Base-by-base conservation (phyloP, 2,113 vertebrate species). In the Hucho hucho region DNA sequence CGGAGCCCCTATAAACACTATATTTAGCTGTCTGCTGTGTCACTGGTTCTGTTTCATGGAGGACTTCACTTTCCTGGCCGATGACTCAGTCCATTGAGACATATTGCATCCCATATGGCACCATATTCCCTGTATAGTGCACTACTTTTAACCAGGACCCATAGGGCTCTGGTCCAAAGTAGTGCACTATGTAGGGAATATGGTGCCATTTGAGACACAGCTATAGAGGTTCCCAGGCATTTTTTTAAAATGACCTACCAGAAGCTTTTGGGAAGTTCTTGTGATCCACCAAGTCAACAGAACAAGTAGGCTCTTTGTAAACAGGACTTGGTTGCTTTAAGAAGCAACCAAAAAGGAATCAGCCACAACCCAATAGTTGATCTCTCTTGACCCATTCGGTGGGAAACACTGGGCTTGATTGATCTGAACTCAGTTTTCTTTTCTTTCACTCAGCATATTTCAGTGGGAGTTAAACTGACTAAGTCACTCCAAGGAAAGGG, bases 41-140 rank as follows among this genome's bases (percentile, higher is more conserved):
- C 6, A 58, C 49, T 29, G 25, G 5, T 71, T n/a, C 37, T 11
- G 32, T 11, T 11, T 46, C 4, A 9, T 25, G 20, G 32, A 11
- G 67, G 37, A 74, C 53, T 18, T 72, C 81, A 69, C 84, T 88
- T 89, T 86, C 85, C 73, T 25, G 1, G 24, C 67, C 29, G 70
- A 29, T 84, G 81, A 85, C 25, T 77, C 47, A 49, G 12, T 49
- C 14, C 47, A 16, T 49, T 1, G 14, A 49, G 47, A 49, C 47
- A 16, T 49, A 49, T 49, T 16, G 14, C 14, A 16, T 49, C 47
- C 47, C 47, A 16, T 14, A 49, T 49, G 47, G 47, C 12, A 16
- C 14, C 2, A 1, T 49, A 16, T 49, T 49, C 14, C 47, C 47
- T 49, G 3, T 4, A 14, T 16, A 49, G 47, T 49, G 47, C 47